Evolutionary conservation across 2,113 vertebrate species (phyloP).

Genomic region (Eidolon helvum): DNA sequence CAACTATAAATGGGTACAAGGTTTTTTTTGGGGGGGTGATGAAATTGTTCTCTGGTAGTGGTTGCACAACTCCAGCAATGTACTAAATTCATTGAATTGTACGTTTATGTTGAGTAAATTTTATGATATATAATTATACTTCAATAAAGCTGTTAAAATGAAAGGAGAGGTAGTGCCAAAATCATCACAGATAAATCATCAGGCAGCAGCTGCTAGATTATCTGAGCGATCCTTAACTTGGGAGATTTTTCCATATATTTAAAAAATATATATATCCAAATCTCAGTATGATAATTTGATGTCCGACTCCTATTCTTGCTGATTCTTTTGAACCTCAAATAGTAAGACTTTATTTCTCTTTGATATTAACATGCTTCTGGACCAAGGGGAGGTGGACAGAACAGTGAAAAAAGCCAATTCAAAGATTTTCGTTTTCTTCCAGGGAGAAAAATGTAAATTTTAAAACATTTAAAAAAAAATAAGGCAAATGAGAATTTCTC

Average conservation of each 20-base stretch:
- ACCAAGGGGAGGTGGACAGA: conserved; percentile 4
- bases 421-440: conserved; percentile 8
- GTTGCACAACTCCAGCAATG: neutral
- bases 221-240: neutral
- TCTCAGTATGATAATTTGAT: neutral
- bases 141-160: conserved; percentile 7
- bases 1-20: neutral
- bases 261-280: neutral
- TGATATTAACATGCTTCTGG: neutral
- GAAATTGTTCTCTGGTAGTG: neutral
- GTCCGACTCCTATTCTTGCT: neutral
- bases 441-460: conserved; percentile 20
- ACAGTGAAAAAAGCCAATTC: conserved; percentile 20
- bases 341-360: conserved; percentile 29
- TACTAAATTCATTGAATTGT: neutral
- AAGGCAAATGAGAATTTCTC: neutral
- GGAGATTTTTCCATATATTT: neutral
- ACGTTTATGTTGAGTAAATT: neutral
- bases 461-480: conserved; percentile 24
- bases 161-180: neutral
- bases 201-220: neutral
- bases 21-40: neutral
- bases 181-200: neutral
- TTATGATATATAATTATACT: neutral
- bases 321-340: neutral